Percentiles rank a stretch among this genome's conserved stretches.
These are phyloP conservation scores for Acleris sparsana DNA, from an alignment of 2,888 invertebrate genomes.

Conservation along the genomic window DNA sequence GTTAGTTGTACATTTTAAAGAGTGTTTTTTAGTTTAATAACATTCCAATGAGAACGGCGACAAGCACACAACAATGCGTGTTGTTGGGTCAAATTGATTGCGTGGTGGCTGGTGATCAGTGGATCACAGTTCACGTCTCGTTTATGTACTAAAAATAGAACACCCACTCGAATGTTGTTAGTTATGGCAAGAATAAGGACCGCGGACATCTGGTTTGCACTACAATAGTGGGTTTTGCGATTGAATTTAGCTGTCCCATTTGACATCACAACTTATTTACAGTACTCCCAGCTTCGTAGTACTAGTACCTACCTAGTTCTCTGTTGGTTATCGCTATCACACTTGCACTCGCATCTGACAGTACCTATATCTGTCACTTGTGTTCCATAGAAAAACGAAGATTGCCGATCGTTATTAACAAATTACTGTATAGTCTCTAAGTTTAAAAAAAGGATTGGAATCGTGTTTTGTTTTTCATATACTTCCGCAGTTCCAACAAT, in stretches of 20 bases:
- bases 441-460: too few species aligned
- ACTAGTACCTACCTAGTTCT: too few species aligned
- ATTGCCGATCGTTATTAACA: too few species aligned
- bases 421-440: too few species aligned
- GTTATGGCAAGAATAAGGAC: slow-evolving; percentile 43
- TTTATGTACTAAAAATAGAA: slow-evolving; percentile 74
- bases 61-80: slow-evolving; percentile 52
- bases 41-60: slow-evolving; percentile 32
- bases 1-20: too few species aligned
- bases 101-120: slow-evolving; percentile 66
- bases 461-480: too few species aligned
- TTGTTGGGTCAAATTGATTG: slow-evolving; percentile 76
- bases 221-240: slow-evolving; percentile 6
- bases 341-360: too few species aligned
- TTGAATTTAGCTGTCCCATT: background rate
- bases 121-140: slow-evolving; percentile 53
- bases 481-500: too few species aligned
- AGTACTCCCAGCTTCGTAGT: too few species aligned
- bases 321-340: too few species aligned
- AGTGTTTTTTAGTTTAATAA: slow-evolving; percentile 16
- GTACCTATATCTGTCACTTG: too few species aligned
- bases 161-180: slow-evolving; percentile 54
- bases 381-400: too few species aligned
- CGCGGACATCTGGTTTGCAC: slow-evolving; percentile 12
- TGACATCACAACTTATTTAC: background rate